phyloP scores from a whole-genome alignment of 2,797 vertebrate genomes.

The Gallirallus australis region DNA sequence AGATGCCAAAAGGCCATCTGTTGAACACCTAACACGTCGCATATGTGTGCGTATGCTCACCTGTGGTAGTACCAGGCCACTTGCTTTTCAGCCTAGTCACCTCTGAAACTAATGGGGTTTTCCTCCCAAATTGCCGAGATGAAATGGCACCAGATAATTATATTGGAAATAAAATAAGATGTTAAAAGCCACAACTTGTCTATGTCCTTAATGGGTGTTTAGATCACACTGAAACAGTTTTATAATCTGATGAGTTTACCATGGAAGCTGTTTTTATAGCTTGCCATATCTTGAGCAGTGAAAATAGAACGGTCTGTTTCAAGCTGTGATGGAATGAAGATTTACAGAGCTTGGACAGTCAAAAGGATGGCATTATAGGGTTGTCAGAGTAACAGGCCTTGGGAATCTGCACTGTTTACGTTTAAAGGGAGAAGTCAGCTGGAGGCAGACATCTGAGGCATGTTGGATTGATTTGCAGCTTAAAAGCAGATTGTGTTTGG shows the following conservation, averaged over 20 bases:
- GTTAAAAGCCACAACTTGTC: background rate
- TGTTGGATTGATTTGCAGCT: conserved; percentile 63
- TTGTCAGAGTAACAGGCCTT: conserved; percentile 62
- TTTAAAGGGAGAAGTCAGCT: conserved; percentile 59
- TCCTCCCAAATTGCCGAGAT: background rate
- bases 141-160: background rate
- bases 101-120: background rate
- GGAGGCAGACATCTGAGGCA: conserved; percentile 60
- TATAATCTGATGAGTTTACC: background rate
- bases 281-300: background rate
- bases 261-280: background rate
- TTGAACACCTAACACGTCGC: background rate
- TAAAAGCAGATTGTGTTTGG: conserved; percentile 52
- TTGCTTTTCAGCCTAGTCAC: background rate
- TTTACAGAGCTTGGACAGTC: conserved; percentile 35
- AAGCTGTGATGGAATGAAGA: conserved; percentile 57
- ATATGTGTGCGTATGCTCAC: accelerated
- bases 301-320: background rate
- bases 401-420: conserved; percentile 47
- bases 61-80: background rate
- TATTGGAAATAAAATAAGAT: background rate
- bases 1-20: background rate
- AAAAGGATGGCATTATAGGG: conserved; percentile 41
- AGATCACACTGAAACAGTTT: background rate
- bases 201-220: background rate